A percentile compares a stretch with the other conserved stretches of the same genome.
These are phyloP conservation scores for Ploceus nigricollis DNA, from an alignment of 2,113 vertebrate species.

Conservation along the genomic window DNA sequence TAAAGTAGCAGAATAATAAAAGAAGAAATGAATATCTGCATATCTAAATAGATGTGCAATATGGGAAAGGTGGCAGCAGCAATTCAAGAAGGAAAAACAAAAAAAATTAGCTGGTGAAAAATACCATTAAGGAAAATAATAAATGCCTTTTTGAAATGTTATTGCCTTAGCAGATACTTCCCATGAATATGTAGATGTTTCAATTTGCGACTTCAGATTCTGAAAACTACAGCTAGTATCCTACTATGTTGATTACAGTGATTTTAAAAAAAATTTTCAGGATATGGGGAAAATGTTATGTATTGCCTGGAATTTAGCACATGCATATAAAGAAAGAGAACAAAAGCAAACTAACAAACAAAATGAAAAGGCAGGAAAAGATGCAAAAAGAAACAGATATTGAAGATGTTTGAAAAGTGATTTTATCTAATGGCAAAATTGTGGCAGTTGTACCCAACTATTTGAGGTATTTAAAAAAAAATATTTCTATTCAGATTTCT, in stretches of 20 bases:
- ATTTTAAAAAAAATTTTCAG: not conserved
- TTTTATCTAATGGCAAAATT: not conserved
- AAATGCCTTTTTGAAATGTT: not conserved
- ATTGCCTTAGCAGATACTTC: not conserved
- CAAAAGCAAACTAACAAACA: not conserved
- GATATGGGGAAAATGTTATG: not conserved
- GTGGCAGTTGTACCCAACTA: not conserved
- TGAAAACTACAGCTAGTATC: not conserved
- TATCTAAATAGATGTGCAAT: not conserved
- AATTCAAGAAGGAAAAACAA: not conserved
- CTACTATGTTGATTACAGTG: not conserved
- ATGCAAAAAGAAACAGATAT: too few relatives aligned
- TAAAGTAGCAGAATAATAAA: not conserved
- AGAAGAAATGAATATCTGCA: accelerated
- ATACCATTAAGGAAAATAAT: not conserved
- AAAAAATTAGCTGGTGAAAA: not conserved
- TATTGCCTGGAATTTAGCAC: not conserved
- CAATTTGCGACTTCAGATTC: not conserved
- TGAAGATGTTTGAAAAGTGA: not conserved
- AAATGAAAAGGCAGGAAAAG: not conserved
- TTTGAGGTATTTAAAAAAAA: not conserved
- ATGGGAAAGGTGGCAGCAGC: not conserved
- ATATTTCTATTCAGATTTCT: not conserved
- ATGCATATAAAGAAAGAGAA: not conserved
- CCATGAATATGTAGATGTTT: not conserved